Conservation (phyloP, 1,140 invertebrate genomes). For the Aphelenchoides besseyi region DNA sequence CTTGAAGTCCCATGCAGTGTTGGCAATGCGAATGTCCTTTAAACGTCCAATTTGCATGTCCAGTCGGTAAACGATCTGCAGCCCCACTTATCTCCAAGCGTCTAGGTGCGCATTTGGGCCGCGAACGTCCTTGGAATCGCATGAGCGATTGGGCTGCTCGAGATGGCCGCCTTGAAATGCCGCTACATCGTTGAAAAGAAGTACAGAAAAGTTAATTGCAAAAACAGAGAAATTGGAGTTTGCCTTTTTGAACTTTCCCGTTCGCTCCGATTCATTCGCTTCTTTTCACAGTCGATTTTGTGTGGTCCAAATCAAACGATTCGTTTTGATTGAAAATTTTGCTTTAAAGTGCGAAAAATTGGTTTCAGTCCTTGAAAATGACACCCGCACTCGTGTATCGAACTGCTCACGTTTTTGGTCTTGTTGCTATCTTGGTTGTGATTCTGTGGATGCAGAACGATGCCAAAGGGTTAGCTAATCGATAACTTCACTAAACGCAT, state of each 20-base stretch:
- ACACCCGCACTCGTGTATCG: background rate
- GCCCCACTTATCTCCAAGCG: background rate
- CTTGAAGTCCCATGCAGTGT: too few relatives aligned
- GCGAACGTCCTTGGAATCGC: background rate
- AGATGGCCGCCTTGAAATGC: too few relatives aligned
- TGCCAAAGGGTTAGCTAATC: conserved; percentile 11
- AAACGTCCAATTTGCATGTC: conserved; percentile 1
- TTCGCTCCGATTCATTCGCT: background rate
- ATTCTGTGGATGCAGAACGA: conserved; percentile 10
- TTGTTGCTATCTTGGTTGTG: background rate
- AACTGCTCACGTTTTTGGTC: conserved; percentile 10
- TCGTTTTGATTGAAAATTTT: too few relatives aligned
- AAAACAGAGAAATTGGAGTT: background rate
- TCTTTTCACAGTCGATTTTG: background rate
- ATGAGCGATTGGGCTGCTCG: background rate
- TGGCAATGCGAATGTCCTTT: too few relatives aligned
- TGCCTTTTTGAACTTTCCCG: background rate
- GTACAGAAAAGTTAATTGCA: background rate
- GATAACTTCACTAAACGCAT: background rate
- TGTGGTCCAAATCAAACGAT: background rate
- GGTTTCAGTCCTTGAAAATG: background rate
- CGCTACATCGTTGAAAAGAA: too few relatives aligned
- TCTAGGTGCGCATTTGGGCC: conserved; percentile 2
- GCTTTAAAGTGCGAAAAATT: background rate
- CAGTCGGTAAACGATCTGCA: background rate